Percentiles rank a stretch among this genome's conserved stretches.
phyloP scores from a whole-genome alignment of 2,797 vertebrate species.

The Vespertilio murinus region DNA sequence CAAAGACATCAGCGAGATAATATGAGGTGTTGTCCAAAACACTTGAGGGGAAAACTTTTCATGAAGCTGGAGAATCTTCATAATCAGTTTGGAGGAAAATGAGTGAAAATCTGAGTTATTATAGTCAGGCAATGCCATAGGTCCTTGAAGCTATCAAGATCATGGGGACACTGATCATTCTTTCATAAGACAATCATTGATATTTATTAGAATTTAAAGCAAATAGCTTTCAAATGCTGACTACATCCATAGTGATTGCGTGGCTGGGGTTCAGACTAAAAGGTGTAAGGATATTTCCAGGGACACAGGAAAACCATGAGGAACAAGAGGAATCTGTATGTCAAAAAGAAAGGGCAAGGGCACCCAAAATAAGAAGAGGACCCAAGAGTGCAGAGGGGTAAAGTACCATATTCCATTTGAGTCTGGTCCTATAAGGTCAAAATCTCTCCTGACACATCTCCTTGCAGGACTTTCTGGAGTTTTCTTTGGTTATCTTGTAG shows the following conservation, averaged over 20 bases:
- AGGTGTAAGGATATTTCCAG: not conserved
- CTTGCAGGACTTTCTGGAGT: not conserved
- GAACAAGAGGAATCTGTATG: not conserved
- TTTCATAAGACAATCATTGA: not conserved
- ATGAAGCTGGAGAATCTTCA: not conserved
- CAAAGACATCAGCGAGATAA: accelerated
- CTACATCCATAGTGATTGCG: accelerated
- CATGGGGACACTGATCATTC: too few relatives aligned
- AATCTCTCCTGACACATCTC: not conserved
- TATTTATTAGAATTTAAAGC: not conserved
- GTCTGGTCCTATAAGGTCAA: not conserved
- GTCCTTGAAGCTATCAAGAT: not conserved
- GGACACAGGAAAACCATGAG: not conserved
- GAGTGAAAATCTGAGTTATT: not conserved
- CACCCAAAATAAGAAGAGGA: accelerated
- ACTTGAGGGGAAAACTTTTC: not conserved
- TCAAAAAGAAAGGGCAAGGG: not conserved
- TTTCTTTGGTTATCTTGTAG: not conserved
- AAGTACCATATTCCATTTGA: accelerated
- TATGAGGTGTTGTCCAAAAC: too few relatives aligned
- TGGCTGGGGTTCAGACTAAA: not conserved
- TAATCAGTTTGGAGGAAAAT: not conserved
- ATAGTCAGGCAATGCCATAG: accelerated
- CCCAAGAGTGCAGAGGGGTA: accelerated
- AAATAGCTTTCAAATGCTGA: not conserved